These are phyloP conservation scores for Pachyramphus minor DNA, from an alignment of 2,113 vertebrate species.

Conservation along the genomic window DNA sequence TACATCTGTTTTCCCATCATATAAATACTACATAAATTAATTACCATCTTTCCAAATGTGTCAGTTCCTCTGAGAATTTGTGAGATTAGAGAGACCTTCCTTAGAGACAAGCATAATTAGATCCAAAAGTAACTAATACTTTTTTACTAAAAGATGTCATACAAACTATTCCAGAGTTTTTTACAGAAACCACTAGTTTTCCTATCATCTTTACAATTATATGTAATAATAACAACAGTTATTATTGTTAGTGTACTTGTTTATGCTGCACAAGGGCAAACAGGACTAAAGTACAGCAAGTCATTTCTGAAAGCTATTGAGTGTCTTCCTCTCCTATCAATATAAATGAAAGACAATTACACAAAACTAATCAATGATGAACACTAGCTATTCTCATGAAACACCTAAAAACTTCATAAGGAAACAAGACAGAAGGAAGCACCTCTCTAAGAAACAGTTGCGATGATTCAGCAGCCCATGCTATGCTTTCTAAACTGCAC, in stretches of 20 bases:
- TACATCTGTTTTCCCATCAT: neutral
- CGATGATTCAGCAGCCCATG: rapidly evolving
- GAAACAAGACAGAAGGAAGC: neutral
- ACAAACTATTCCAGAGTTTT: neutral
- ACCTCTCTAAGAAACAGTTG: neutral
- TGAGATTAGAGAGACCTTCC: neutral
- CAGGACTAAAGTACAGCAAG: neutral
- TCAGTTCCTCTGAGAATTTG: neutral
- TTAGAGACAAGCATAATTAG: neutral
- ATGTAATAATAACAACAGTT: neutral
- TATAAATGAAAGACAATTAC: neutral
- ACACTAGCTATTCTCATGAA: neutral
- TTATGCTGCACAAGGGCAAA: neutral
- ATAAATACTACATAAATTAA: neutral
- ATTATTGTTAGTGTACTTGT: neutral
- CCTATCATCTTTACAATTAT: neutral
- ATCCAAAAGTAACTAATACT: neutral
- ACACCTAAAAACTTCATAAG: neutral
- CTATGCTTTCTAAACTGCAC: neutral
- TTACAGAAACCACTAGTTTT: neutral
- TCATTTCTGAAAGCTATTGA: neutral
- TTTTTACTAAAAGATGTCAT: neutral
- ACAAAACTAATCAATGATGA: neutral
- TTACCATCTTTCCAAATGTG: neutral
- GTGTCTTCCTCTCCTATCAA: neutral